phyloP scores from a whole-genome alignment of 2,113 vertebrate genomes.

The Cyphomyrus plagiostoma region DNA sequence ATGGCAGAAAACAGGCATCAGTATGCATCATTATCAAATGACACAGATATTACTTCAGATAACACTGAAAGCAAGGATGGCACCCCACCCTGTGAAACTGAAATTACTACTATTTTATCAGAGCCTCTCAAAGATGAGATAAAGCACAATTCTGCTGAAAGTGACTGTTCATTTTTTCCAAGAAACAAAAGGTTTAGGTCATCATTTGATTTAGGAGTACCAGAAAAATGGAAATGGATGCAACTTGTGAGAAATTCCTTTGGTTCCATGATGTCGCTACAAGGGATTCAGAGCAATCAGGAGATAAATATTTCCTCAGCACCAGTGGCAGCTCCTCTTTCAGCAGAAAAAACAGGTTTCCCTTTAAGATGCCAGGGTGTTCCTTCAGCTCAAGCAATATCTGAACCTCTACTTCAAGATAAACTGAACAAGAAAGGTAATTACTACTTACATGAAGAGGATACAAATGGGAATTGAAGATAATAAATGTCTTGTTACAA shows the following conservation, averaged over 20 bases:
- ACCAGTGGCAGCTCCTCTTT: slow-evolving; percentile 37
- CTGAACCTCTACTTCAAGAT: not conserved
- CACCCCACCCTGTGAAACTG: not conserved
- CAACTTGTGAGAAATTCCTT: slow-evolving; percentile 44
- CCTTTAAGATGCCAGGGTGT: slow-evolving; percentile 38
- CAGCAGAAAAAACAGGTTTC: slow-evolving; percentile 36
- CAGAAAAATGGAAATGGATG: slow-evolving; percentile 51
- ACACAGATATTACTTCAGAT: not conserved
- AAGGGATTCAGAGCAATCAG: slow-evolving; percentile 57
- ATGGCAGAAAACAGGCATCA: not conserved
- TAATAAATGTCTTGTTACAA: not conserved
- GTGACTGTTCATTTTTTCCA: slow-evolving; percentile 55
- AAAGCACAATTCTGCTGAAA: not conserved
- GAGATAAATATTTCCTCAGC: slow-evolving; percentile 41
- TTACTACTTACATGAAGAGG: not conserved
- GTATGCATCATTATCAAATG: not conserved
- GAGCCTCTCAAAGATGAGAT: not conserved
- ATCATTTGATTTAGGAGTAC: slow-evolving; percentile 56
- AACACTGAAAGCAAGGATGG: not conserved
- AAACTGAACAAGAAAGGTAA: slow-evolving; percentile 9
- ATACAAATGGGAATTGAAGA: not conserved
- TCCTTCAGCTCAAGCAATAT: slow-evolving; percentile 23
- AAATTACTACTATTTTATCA: not conserved
- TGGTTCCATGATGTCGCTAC: slow-evolving; percentile 43
- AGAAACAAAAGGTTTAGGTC: slow-evolving; percentile 56